These are phyloP conservation scores for Oceanites oceanicus DNA, from an alignment of 2,113 vertebrate species.

Conservation along the genomic window DNA sequence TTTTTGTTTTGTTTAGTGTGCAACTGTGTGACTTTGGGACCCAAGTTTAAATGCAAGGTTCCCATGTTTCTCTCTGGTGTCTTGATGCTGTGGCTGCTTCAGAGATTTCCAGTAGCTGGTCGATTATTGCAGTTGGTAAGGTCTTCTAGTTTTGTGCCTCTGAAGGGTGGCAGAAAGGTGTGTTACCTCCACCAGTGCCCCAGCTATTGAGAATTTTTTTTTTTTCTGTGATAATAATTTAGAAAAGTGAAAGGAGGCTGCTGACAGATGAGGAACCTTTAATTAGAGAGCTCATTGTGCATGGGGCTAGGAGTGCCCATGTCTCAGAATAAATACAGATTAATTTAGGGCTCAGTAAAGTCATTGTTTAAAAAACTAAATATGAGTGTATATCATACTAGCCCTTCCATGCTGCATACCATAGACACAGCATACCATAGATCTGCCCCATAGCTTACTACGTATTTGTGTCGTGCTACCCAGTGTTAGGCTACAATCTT, in stretches of 20 bases:
- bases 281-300: neutral
- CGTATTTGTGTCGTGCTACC: fast-evolving
- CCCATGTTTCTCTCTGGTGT: neutral
- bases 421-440: neutral
- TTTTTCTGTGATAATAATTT: neutral
- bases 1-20: neutral
- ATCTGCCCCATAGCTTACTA: neutral
- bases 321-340: neutral
- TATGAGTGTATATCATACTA: neutral
- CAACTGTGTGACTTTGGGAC: neutral
- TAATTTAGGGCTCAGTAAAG: neutral
- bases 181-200: neutral
- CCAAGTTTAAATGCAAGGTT: neutral
- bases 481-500: neutral
- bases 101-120: neutral
- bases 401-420: neutral
- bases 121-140: neutral
- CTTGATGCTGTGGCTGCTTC: neutral
- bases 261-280: neutral
- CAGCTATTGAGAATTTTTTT: neutral
- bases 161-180: neutral
- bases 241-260: neutral
- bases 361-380: neutral
- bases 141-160: neutral
- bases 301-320: neutral